These are phyloP conservation scores for Ceratothoa steindachneri DNA, from an alignment of 2,888 invertebrate genomes.

Conservation along the genomic window DNA sequence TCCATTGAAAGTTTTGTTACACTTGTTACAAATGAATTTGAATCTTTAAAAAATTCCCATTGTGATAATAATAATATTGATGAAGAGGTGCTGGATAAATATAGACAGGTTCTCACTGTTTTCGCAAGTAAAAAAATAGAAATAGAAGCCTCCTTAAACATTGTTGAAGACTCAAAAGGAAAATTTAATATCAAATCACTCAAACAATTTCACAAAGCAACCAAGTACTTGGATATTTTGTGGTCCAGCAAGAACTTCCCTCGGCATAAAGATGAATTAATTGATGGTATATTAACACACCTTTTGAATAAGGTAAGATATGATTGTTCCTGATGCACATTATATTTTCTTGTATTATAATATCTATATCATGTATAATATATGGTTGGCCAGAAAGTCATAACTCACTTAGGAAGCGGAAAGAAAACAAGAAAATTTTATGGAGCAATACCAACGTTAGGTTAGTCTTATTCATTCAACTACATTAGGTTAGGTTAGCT, in stretches of 20 bases:
- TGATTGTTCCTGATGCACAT: not conserved
- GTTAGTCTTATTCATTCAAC: too few relatives aligned
- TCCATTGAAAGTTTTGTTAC: not conserved
- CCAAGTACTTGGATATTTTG: not conserved
- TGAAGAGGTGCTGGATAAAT: not conserved
- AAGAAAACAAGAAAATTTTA: too few relatives aligned
- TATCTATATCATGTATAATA: not conserved
- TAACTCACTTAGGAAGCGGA: too few relatives aligned
- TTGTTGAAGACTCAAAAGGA: not conserved
- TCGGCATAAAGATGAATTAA: not conserved
- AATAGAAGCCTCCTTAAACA: not conserved
- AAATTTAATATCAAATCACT: conserved; percentile 4
- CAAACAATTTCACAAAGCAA: conserved; percentile 1
- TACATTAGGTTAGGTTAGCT: too few relatives aligned
- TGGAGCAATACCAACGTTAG: too few relatives aligned
- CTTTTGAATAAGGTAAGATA: not conserved
- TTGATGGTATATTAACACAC: not conserved
- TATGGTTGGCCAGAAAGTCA: not conserved
- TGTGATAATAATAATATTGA: not conserved
- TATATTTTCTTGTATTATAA: not conserved
- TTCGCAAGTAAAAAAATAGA: conserved; percentile 4
- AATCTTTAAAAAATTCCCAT: not conserved
- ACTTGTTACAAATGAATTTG: not conserved
- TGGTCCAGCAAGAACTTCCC: not conserved
- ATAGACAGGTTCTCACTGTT: not conserved